Base-by-base conservation (phyloP, 2,888 invertebrate species). In the Chrysotoxum bicinctum region DNA sequence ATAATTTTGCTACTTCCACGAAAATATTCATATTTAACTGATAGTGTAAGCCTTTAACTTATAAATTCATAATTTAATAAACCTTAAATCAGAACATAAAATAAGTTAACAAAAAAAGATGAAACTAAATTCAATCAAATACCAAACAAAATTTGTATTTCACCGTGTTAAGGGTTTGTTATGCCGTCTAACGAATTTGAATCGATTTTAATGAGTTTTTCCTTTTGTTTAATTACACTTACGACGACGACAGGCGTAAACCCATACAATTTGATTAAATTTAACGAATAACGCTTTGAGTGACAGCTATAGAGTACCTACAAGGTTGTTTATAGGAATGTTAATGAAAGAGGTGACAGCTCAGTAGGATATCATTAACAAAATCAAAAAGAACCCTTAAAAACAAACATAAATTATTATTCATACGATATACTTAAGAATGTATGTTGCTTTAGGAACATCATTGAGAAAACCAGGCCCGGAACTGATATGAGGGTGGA, bases 171-270 rank as follows among this genome's bases (percentile, higher is more conserved):
- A 9, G 10, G 12, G 12, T 14, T 37, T 23, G 40, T 40, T 60
- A 26, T 60, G 7, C 23, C 40, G 26, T 26, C 10, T 35, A 26
- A 43, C 26, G 10, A 43, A 43, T 62, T 26, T 43, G n/a, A 62
- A 62, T 62, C 40, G 60, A 43, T 62, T 43, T 62, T 62, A 62
- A 62, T 62, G 43, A 62, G 19, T n/a, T 62, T 37, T 62, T 16
- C 16, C 16, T 16, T 26, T 3, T 43, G 26, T 62, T 62, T 43
- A 62, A 43, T 62, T 62, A 43, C 23, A 35, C 10, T 62, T 16
- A 62, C 40, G 23, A 48, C 12, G 50, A n/a, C 3, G 23, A 50
- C 23, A 50, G 26, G 37, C 35, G 1, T 26, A 40, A 14, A 40
- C 21, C 23, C 37, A 40, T 23, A 60, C 58, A 37, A 26, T 43